These are phyloP conservation scores for Panonychus citri DNA, from an alignment of 1,140 invertebrate species.

Conservation along the genomic window DNA sequence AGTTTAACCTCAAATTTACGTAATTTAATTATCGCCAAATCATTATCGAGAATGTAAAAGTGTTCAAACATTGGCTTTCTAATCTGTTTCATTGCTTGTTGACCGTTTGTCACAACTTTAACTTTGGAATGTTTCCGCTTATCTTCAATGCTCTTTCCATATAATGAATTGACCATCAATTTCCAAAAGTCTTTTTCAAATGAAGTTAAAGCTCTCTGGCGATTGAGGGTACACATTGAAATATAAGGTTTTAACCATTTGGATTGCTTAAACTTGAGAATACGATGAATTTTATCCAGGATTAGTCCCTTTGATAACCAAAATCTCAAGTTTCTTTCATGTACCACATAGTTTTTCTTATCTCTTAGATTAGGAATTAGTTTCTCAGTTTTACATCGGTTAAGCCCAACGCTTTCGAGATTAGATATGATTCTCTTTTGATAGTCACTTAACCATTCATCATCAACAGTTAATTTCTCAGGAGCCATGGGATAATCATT, in stretches of 20 bases:
- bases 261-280: constrained; percentile 26
- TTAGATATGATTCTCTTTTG: background rate
- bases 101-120: constrained; percentile 19
- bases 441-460: background rate
- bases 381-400: background rate
- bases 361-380: constrained; percentile 4
- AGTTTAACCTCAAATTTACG: background rate
- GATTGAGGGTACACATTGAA: constrained; percentile 22
- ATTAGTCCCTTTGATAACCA: constrained; percentile 24
- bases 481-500: background rate
- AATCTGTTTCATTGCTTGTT: constrained; percentile 19
- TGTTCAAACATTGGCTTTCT: constrained; percentile 22
- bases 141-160: constrained; percentile 29
- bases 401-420: background rate
- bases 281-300: constrained; percentile 26
- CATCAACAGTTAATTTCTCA: background rate
- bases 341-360: constrained; percentile 25
- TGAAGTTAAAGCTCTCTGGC: constrained; percentile 15
- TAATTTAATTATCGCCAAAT: constrained; percentile 3
- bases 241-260: constrained; percentile 25
- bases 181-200: constrained; percentile 20
- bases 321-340: constrained; percentile 28
- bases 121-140: constrained; percentile 23
- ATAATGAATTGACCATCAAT: constrained; percentile 26
- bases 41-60: constrained; percentile 12